Base-by-base conservation (phyloP, 2,888 invertebrate genomes). In the Aricia artaxerxes region DNA sequence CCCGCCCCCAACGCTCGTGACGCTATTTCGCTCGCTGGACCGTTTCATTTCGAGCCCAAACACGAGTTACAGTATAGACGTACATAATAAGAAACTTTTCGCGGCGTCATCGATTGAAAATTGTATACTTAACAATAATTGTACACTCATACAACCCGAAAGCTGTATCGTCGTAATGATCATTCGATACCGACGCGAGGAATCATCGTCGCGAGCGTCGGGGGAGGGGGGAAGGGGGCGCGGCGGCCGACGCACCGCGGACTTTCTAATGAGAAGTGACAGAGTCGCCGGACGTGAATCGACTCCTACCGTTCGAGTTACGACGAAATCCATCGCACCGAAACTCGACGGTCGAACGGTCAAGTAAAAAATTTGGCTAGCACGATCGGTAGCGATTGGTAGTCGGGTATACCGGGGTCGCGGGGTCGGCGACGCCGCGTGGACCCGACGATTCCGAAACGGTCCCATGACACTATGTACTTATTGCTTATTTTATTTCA, bases 401-500 rank as follows among this genome's bases (percentile, higher is more conserved):
- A 31, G 31, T 64, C 24, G 64, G 7, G 64, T 31, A 64, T 9
- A 31, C 64, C 64, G 11, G 24, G 31, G 2, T 9, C 7, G 9
- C 13, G 16, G 40, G 7, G 38, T 40, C 73, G 44, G 60, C 76
- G 64, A 49, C 53, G 40, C 57, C 57, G 53, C 61, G 69, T 57
- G 44, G 16, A 77, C 57, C 13, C 38, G 16, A 61, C 60, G 44
- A 40, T 44, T 44, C 31, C 31, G 75, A 75, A 61, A 79, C 24
- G 44, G 53, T 61, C 61, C 49, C 35, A 44, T 16, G 64, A 79
- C 38, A 76, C 75, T 76, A 76, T 16, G 49, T 49, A 49, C 75
- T 40, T 16, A 60, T 44, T 60, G 75, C 53, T 40, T 76, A 61
- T 79, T 80, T 69, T 69, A 76, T 75, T 78, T 78, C 64, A 76